Base-by-base conservation (phyloP, 2,888 invertebrate genomes). In the Periphyllus acericola region DNA sequence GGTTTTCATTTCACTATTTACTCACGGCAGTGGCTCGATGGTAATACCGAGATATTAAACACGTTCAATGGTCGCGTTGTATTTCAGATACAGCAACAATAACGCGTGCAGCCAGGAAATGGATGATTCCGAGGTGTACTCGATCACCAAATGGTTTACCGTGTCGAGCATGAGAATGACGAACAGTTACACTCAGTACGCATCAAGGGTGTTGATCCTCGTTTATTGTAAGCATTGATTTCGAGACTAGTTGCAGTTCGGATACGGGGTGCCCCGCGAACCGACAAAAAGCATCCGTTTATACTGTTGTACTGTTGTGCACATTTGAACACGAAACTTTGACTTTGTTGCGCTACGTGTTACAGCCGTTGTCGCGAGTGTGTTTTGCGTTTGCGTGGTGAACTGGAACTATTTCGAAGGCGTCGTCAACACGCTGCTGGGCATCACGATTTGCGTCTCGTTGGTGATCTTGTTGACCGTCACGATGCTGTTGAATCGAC, bases 401-500 rank as follows among this genome's bases (percentile, higher is more conserved):
- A 91, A 92, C 78, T 91, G 91, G 46, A 90, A 90, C 66, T 11
- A 11, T 90, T 90, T 17, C 32, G 84, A 91, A n/a, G 90, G 89
- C 90, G 6, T 89, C 91, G 84, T 40, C 3, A 52, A 92, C 92
- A 89, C 89, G 1, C 90, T 90, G 76, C 89, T 90, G 9, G 86
- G 91, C 89, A 91, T 93, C 46, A 91, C 93, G 66, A 91, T 93
- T 60, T 92, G 92, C 55, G 90, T 93, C 66, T 91, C 94, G 34
- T 92, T 93, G 60, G 91, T 93, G 0, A 90, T 93, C 55, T 92
- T 95, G 75, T 90, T 94, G 4, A 90, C 93, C 71, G 92, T 93
- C 40, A 91, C 94, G 74, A 90, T 94, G 0, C 92, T 95, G 46
- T 94, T 96, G 29, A 80, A 19, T 32, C 66, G 95, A 60, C 96